Conservation (phyloP, 2,113 vertebrate species). For the Fulica atra region DNA sequence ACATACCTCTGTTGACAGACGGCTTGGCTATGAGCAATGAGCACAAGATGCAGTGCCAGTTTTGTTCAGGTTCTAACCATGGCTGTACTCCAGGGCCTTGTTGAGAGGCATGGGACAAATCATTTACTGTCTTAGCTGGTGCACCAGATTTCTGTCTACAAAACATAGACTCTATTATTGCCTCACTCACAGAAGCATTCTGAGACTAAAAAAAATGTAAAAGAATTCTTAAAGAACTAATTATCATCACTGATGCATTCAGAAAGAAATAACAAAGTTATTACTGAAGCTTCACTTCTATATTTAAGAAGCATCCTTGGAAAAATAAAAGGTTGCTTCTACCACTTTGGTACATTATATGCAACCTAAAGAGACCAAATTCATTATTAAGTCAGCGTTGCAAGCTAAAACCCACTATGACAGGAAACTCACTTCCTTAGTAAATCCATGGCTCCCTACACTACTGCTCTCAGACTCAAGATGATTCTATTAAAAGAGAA, state of each 20-base stretch:
- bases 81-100: not conserved
- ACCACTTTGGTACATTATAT: not conserved
- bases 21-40: not conserved
- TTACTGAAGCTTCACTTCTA: not conserved
- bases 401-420: not conserved
- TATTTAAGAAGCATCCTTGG: not conserved
- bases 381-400: not conserved
- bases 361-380: not conserved
- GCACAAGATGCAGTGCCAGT: not conserved
- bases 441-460: not conserved
- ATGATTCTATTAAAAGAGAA: slow-evolving; percentile 49
- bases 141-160: not conserved
- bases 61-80: not conserved
- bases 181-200: not conserved
- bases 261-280: not conserved
- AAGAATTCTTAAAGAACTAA: not conserved
- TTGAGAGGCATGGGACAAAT: not conserved
- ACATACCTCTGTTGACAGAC: not conserved
- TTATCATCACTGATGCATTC: not conserved
- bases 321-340: not conserved
- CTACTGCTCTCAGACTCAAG: not conserved
- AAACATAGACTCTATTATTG: not conserved
- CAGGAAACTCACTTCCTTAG: slow-evolving; percentile 18
- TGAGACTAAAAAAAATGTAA: not conserved
- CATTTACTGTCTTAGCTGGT: not conserved